Conservation (phyloP, 2,113 vertebrate genomes). For the Ariopsis seemanni region DNA sequence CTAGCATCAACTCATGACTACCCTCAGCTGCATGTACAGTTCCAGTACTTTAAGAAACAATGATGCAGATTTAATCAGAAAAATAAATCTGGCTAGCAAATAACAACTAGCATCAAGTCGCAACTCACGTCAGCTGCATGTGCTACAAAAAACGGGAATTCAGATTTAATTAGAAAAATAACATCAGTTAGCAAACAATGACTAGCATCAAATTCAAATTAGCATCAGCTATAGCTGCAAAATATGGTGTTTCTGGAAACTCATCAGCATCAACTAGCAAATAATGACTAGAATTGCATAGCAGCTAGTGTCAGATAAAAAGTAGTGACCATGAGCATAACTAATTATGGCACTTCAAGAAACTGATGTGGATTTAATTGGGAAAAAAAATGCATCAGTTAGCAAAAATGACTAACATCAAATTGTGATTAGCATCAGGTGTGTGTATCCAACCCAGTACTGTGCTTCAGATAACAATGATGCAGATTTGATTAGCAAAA, state of each 20-base stretch:
- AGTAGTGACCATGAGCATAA: no score
- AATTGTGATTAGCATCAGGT: not conserved
- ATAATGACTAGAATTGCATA: not conserved
- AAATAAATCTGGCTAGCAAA: not conserved
- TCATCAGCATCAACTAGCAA: no score
- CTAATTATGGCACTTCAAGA: no score
- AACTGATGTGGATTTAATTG: no score
- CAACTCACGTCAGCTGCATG: not conserved
- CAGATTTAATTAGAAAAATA: not conserved
- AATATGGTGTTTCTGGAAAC: no score
- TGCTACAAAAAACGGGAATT: not conserved
- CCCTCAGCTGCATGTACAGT: not conserved
- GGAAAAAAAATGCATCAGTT: no score
- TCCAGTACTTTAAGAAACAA: not conserved
- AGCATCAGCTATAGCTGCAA: no score
- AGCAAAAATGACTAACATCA: no score
- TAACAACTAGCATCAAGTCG: not conserved
- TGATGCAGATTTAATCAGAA: not conserved
- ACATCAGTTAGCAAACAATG: not conserved
- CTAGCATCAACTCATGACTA: not conserved
- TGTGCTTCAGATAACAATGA: not conserved
- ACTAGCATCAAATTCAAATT: not conserved
- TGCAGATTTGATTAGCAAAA: no score
- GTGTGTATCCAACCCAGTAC: not conserved
- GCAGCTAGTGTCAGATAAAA: no score